Evolutionary conservation across 1,140 invertebrate genomes (phyloP), one percentile per base, ranked within the genome.

Genomic region (Caenorhabditis briggsae): DNA sequence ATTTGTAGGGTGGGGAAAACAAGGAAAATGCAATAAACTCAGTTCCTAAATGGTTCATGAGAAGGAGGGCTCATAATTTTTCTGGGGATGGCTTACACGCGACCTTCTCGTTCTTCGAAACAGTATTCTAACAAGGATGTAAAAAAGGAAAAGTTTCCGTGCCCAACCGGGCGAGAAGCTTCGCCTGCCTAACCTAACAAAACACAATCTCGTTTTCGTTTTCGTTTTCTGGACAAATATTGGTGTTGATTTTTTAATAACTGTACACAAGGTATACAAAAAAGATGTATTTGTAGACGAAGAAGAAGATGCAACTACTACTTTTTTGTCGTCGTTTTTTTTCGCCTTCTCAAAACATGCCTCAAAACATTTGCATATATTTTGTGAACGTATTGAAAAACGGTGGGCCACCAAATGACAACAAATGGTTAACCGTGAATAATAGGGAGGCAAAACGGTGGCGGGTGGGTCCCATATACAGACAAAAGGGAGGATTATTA

Each of bases 201-300:
- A 33, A 33, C 33, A 33, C 33, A 33, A 33, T 33, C 33, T 33
- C 33, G 33, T 33, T 33, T 33, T 33, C n/a, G n/a, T n/a, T 8
- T 50, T 78, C 25, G 70, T 78, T 14, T 78, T 78, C 46, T 43
- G 12, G 70, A 23, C 70, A 78, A 78, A 78, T 23, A 78, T 50
- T 23, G 33, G 11, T 78, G 70, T 78, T 78, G 20, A 78, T 78
- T 78, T 78, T 78, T 78, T 78, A 78, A 78, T 78, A 78, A 78
- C 70, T 78, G 33, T 78, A 25, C 11, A 20, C 50, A 53, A 11
- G 9, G 46, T 78, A n/a, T 78, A 50, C 46, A 78, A 33, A 33
- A 33, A 3, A 33, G 14, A 78, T 78, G 70, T 78, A 78, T 78
- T 78, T 53, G 43, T 78, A 78, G 53, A 20, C 23, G 53, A 12